Evolutionary conservation across 2,113 vertebrate species (phyloP).

Genomic region (Pardalotus punctatus): DNA sequence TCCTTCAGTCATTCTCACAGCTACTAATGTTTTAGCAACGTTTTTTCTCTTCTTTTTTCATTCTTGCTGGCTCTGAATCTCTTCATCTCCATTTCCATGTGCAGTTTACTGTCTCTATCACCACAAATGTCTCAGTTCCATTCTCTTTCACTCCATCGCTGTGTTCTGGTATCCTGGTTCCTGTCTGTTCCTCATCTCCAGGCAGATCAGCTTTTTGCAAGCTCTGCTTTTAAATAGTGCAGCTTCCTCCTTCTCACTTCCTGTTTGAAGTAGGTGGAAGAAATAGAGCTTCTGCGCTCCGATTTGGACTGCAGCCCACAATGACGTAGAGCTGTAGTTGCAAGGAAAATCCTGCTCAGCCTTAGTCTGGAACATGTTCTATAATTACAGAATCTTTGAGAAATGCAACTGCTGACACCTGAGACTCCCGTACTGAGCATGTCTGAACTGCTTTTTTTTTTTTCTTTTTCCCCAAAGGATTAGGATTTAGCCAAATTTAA

Average conservation of each 20-base stretch:
- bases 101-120: not conserved
- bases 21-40: not conserved
- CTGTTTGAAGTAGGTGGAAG: conserved; percentile 60
- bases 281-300: not conserved
- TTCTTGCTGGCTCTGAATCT: not conserved
- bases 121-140: not conserved
- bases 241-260: conserved; percentile 60
- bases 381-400: conserved; percentile 53
- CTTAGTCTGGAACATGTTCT: conserved; percentile 32
- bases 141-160: not conserved
- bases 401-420: conserved; percentile 58
- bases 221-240: conserved; percentile 38
- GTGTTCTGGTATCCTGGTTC: not conserved
- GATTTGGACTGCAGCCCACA: conserved; percentile 19
- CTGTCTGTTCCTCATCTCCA: conserved; percentile 17
- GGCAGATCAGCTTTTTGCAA: conserved; percentile 51
- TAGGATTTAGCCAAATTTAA: not conserved
- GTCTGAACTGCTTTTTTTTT: not conserved
- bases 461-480: not conserved
- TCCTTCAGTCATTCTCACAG: not conserved
- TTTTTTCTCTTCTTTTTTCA: not conserved
- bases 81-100: not conserved
- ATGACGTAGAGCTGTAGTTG: conserved; percentile 13
- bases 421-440: conserved; percentile 18
- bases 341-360: conserved; percentile 64